Conservation (phyloP, 1,140 invertebrate species). For the Musca domestica region DNA sequence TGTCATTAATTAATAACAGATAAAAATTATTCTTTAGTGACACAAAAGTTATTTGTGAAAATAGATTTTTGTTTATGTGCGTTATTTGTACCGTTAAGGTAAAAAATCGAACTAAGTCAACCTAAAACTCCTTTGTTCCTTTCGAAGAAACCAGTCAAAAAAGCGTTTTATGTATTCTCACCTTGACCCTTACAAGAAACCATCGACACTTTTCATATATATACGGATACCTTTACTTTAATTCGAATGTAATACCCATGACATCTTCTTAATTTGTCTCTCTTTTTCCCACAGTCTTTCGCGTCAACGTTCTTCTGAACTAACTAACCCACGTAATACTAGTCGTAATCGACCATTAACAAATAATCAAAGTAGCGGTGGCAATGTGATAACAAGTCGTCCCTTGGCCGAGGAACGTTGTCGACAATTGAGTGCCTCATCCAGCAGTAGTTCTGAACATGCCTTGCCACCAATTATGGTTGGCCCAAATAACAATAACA, state of each 20-base stretch:
- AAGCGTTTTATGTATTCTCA: no score
- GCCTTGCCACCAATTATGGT: constrained; percentile 43
- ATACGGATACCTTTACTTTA: background rate
- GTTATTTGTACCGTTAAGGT: no score
- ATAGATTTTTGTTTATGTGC: no score
- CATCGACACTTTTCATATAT: background rate
- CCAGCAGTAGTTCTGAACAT: constrained; percentile 57
- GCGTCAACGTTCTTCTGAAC: constrained; percentile 42
- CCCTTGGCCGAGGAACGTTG: constrained; percentile 24
- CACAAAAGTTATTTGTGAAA: no score
- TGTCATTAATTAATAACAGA: no score
- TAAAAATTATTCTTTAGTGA: no score
- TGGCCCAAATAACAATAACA: constrained; percentile 31
- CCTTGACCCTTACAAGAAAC: background rate
- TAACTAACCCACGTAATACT: constrained; percentile 28
- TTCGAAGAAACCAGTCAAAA: no score
- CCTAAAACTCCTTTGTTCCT: no score
- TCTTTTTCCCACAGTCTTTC: constrained; percentile 37
- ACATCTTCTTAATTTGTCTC: background rate
- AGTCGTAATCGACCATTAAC: constrained; percentile 22
- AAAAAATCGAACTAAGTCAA: no score
- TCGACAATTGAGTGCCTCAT: constrained; percentile 39
- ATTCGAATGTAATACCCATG: background rate
- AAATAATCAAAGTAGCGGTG: background rate
- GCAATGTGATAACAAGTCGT: background rate